These are phyloP conservation scores for Lucinisca nassula DNA, from an alignment of 2,888 invertebrate genomes.

Conservation along the genomic window DNA sequence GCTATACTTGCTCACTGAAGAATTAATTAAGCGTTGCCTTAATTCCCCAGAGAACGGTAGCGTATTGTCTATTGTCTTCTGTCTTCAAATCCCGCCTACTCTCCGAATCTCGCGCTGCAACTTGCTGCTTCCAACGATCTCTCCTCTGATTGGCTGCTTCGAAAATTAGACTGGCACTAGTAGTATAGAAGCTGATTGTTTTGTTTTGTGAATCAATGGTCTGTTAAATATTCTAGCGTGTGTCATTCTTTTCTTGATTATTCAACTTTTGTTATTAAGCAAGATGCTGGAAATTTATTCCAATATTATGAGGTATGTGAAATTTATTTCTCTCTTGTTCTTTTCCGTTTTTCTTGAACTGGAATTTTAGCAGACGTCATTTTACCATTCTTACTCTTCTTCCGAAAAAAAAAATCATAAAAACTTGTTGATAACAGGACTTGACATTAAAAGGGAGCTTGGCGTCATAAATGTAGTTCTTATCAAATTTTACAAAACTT, in stretches of 20 bases:
- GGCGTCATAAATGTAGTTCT: too few relatives aligned
- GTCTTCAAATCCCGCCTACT: conserved; percentile 56
- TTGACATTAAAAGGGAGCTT: too few relatives aligned
- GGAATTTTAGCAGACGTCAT: neutral
- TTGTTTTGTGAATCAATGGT: conserved; percentile 58
- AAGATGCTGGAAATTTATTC: conserved; percentile 69
- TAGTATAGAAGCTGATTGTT: conserved; percentile 39
- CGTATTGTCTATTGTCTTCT: conserved; percentile 43
- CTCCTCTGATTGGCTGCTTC: conserved; percentile 52
- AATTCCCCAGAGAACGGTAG: neutral
- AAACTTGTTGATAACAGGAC: too few relatives aligned
- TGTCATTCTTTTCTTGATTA: conserved; percentile 24
- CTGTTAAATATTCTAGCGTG: conserved; percentile 35
- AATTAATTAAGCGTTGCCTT: conserved; percentile 12
- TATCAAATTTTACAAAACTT: too few relatives aligned
- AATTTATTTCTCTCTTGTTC: neutral
- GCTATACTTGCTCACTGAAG: neutral
- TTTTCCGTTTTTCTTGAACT: neutral
- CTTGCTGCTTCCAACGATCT: conserved; percentile 33
- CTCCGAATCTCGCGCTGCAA: conserved; percentile 24
- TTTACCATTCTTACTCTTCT: neutral
- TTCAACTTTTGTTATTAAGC: conserved; percentile 22
- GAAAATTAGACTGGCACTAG: conserved; percentile 49
- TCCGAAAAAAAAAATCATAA: too few relatives aligned
- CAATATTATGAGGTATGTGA: conserved; percentile 63